A percentile compares a stretch with the other conserved stretches of the same genome.
Conservation (phyloP, 2,797 vertebrate species). For the Dryobates pubescens region DNA sequence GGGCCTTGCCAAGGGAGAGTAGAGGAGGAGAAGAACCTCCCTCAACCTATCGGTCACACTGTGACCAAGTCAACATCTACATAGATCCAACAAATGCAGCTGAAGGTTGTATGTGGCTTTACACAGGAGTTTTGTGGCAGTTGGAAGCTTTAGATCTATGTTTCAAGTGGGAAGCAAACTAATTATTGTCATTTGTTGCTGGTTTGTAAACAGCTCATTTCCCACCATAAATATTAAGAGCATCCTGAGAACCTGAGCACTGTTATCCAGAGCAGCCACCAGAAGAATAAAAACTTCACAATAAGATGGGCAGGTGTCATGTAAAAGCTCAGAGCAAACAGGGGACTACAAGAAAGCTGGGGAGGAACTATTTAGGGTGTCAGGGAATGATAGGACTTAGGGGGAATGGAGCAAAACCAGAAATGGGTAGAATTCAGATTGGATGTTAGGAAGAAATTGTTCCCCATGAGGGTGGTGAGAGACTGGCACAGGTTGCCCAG, state of each 20-base stretch:
- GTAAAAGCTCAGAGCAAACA: constrained; percentile 8
- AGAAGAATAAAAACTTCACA: neutral
- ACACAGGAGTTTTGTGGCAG: neutral
- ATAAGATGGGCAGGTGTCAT: neutral
- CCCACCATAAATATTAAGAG: constrained; percentile 1
- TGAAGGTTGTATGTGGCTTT: constrained; percentile 14
- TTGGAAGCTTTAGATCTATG: neutral
- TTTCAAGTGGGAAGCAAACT: constrained; percentile 36
- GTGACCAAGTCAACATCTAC: neutral
- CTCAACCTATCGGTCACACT: no score
- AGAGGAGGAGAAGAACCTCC: no score
- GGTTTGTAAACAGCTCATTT: constrained; percentile 10
- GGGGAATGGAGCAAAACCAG: no score
- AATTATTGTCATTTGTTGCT: constrained; percentile 19
- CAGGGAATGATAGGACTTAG: no score
- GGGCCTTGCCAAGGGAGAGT: no score
- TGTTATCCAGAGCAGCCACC: neutral
- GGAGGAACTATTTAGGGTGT: no score
- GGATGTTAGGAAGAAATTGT: no score
- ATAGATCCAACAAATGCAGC: constrained; percentile 32
- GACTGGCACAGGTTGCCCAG: no score
- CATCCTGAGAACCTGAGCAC: neutral
- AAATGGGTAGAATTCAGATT: no score
- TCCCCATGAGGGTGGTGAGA: no score
- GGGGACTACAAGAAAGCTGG: no score